Conservation (phyloP, 2,888 invertebrate species). For the Megastigmus dorsalis region DNA sequence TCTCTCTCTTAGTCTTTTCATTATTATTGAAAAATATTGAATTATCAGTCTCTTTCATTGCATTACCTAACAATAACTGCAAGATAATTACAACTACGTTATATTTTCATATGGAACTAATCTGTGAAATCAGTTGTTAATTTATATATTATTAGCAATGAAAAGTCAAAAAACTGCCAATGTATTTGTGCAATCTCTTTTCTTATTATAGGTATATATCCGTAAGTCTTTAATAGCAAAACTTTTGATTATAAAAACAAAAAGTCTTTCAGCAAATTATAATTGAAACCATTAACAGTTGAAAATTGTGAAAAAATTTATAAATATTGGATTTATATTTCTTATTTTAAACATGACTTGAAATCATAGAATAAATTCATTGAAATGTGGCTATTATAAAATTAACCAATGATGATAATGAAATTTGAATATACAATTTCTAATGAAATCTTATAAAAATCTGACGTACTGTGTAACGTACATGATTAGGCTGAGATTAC, state of each 20-base stretch:
- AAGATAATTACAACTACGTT: conserved; percentile 21
- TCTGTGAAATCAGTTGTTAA: conserved; percentile 1
- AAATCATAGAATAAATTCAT: not conserved
- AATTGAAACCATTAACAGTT: not conserved
- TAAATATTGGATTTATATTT: not conserved
- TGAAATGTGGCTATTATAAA: not conserved
- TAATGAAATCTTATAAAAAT: conserved; percentile 8
- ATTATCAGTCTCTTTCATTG: conserved; percentile 52
- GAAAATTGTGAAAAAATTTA: not conserved
- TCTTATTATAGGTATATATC: not conserved
- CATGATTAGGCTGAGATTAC: conserved; percentile 12
- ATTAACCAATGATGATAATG: conserved; percentile 6
- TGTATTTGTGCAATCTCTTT: conserved; percentile 2
- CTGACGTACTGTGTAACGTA: not conserved
- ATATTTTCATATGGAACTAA: conserved; percentile 27
- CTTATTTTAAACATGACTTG: conserved; percentile 5
- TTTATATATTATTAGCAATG: conserved; percentile 12
- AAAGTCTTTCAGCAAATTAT: not conserved
- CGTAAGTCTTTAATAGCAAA: too few species aligned
- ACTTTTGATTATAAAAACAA: conserved; percentile 9
- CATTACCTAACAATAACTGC: conserved; percentile 28
- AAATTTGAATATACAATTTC: not conserved
- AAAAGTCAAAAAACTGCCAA: conserved; percentile 29
- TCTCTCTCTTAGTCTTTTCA: conserved; percentile 25
- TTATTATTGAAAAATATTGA: conserved; percentile 37